A percentile compares a stretch with the other conserved stretches of the same genome.
These are phyloP conservation scores for Rhinopomastus cyanomelas DNA, from an alignment of 2,113 vertebrate genomes.

Conservation along the genomic window DNA sequence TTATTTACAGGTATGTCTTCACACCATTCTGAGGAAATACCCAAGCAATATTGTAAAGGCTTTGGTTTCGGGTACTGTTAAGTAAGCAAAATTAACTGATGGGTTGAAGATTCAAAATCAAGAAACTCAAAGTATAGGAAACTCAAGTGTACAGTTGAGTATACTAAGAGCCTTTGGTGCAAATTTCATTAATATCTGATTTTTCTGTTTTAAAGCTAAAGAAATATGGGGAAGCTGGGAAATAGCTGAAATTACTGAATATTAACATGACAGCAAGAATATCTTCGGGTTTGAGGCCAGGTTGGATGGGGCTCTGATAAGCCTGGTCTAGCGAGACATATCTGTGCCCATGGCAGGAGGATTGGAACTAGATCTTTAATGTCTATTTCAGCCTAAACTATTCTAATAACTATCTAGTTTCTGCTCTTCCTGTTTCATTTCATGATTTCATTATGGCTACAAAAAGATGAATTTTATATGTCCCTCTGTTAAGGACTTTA, in stretches of 20 bases:
- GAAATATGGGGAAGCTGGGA: neutral
- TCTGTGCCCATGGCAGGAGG: no score
- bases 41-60: neutral
- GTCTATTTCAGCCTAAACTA: no score
- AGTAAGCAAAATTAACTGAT: neutral
- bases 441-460: neutral
- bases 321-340: no score
- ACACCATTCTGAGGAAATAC: neutral
- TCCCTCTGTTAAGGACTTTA: neutral
- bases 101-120: neutral
- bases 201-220: neutral
- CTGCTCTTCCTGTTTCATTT: neutral
- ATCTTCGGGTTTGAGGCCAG: no score
- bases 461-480: neutral
- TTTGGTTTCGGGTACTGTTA: neutral
- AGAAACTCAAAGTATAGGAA: neutral
- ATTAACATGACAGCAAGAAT: neutral
- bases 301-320: no score
- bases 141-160: fast-evolving
- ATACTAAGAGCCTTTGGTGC: neutral
- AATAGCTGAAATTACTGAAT: neutral
- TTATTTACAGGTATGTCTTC: constrained; percentile 87
- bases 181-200: neutral
- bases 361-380: no score
- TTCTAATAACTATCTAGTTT: neutral